phyloP scores from a whole-genome alignment of 2,888 invertebrate genomes.

The Oscheius onirici region DNA sequence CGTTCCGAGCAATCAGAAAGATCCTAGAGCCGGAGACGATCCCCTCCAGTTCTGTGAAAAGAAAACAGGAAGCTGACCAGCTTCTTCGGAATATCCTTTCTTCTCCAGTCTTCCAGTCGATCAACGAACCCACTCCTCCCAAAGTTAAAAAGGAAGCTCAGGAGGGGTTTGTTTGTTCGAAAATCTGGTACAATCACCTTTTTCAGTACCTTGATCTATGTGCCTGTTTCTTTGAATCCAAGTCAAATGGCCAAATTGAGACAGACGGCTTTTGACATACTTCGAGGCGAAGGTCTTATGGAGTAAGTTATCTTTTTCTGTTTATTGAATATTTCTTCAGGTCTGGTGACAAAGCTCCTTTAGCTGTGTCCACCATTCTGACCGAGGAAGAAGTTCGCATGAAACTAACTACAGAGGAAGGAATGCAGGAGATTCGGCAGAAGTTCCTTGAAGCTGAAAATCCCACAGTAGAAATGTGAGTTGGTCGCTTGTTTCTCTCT shows the following conservation, averaged over 20 bases:
- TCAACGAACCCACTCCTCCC: neutral
- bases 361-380: neutral
- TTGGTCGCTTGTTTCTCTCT: neutral
- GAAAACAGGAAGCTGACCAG: neutral
- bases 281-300: neutral
- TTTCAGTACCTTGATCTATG: slow-evolving; percentile 29
- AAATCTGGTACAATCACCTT: too few relatives aligned
- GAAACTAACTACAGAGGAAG: neutral
- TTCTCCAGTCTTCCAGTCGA: neutral
- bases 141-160: neutral
- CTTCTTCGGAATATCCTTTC: neutral
- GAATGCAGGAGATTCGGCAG: neutral
- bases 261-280: slow-evolving; percentile 11
- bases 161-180: neutral
- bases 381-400: neutral
- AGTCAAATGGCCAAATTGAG: slow-evolving; percentile 8
- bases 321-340: neutral
- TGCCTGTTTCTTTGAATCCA: slow-evolving; percentile 16
- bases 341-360: neutral
- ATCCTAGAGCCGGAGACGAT: slow-evolving; percentile 32
- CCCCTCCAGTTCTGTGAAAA: neutral
- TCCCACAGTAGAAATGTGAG: neutral
- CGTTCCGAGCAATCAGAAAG: slow-evolving; percentile 49
- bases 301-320: slow-evolving; percentile 3
- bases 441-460: neutral